Percentiles rank a stretch among this genome's conserved stretches.
These are phyloP conservation scores for Isotomurus palustris DNA, from an alignment of 2,888 invertebrate species.

Conservation along the genomic window DNA sequence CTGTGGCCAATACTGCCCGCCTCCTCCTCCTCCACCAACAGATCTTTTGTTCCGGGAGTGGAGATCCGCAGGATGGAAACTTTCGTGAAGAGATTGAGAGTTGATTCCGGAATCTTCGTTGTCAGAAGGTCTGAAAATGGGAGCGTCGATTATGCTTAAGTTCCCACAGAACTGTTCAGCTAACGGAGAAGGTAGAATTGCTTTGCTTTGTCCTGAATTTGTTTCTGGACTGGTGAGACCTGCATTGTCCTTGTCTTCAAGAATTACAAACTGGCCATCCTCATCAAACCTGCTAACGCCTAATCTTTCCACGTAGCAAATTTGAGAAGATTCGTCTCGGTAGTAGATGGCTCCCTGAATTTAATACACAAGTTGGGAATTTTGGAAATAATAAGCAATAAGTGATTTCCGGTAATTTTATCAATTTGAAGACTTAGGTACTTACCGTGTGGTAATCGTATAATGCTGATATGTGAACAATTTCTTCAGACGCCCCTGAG, in stretches of 20 bases:
- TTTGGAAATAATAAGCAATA: not conserved
- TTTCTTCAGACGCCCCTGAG: not conserved
- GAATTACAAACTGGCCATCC: not conserved
- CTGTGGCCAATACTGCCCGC: not conserved
- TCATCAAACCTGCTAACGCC: not conserved
- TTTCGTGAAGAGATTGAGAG: too few species aligned
- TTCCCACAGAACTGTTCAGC: constrained; percentile 16
- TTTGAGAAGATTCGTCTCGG: constrained; percentile 16
- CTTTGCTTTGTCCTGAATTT: not conserved
- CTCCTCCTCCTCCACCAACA: not conserved
- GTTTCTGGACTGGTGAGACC: not conserved
- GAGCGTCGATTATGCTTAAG: constrained; percentile 9
- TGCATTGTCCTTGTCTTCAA: not conserved
- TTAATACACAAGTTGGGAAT: not conserved
- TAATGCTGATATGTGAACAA: constrained; percentile 10
- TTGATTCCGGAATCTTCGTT: too few species aligned
- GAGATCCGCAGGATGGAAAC: not conserved
- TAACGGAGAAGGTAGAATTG: not conserved
- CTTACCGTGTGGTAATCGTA: constrained; percentile 18
- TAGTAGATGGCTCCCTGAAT: constrained; percentile 25
- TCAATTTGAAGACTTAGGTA: not conserved
- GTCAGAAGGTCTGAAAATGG: not conserved
- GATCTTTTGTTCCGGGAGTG: constrained; percentile 14
- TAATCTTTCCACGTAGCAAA: constrained; percentile 25
- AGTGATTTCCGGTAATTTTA: not conserved